These are phyloP conservation scores for Ateles fusciceps DNA, from an alignment of 2,797 vertebrate species.

Conservation along the genomic window DNA sequence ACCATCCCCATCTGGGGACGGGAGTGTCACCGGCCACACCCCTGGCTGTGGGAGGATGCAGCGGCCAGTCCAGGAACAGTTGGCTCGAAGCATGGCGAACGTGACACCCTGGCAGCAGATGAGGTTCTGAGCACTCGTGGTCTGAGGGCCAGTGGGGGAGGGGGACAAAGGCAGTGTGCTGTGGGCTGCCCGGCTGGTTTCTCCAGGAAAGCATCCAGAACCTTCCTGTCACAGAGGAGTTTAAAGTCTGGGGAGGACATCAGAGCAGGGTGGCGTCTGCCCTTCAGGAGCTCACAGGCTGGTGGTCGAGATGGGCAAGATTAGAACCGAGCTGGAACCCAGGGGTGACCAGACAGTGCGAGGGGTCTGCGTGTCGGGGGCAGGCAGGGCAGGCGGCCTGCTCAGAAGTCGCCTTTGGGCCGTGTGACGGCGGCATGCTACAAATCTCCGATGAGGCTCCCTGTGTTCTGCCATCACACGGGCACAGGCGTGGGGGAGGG, in stretches of 20 bases:
- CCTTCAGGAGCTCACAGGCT: not conserved
- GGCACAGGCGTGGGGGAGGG: fast-evolving
- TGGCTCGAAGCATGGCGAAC: fast-evolving
- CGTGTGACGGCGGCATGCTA: fast-evolving
- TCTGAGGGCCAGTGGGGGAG: not conserved
- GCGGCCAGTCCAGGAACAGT: not conserved
- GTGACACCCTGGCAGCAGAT: fast-evolving
- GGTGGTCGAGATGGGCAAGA: not conserved
- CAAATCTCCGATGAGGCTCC: fast-evolving
- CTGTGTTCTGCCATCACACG: fast-evolving
- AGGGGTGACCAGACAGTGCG: fast-evolving
- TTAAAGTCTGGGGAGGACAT: fast-evolving
- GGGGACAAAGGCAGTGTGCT: not conserved
- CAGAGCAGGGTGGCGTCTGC: too few species aligned
- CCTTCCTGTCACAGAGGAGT: fast-evolving
- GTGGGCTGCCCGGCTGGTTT: not conserved
- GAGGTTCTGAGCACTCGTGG: not conserved
- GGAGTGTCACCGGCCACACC: fast-evolving
- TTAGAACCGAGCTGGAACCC: fast-evolving
- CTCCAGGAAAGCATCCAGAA: not conserved
- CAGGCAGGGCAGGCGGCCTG: not conserved
- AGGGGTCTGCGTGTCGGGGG: fast-evolving
- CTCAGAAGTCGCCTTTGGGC: fast-evolving
- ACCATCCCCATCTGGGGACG: fast-evolving
- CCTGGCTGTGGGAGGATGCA: fast-evolving